Base-by-base conservation (phyloP, 2,797 vertebrate species). In the Pteropus rufus region DNA sequence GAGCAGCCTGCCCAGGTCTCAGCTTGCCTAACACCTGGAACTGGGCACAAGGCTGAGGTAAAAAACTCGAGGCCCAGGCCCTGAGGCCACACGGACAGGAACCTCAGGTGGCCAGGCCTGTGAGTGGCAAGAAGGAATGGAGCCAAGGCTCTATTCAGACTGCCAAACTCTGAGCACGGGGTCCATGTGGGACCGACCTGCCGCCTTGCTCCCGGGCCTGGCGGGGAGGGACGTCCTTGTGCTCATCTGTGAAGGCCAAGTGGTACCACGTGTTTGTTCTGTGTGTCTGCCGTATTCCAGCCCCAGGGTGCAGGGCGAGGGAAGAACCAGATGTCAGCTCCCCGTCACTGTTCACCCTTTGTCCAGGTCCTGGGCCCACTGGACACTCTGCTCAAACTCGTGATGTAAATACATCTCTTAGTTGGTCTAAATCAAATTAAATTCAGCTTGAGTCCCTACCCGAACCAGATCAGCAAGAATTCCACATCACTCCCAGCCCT, bases 161-260 rank as follows among this genome's bases (percentile, higher is more conserved):
- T 87, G 95, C 77, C 83, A 76, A 24, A 58, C 89, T 92, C 93
- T 15, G 91, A 90, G 75, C 62, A 54, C 16, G 0, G 64, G 77
- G 72, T 89, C 97, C 52, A 0, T 54, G 87, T 62, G 88, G 96
- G 64, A 60, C 60, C 76, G 92, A 46, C 95, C 93, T 31, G 26
- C 88, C n/a, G 81, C 62, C 87, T 95, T 89, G 72, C 72, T 84
- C 80, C 44, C 60, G 60, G 81, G 86, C 91, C 95, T 86, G 41
- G 46, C 0, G 3, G 94, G 87, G 46, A 97, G 29, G 79, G 94
- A 94, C 0, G 95, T 87, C 97, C 93, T 97, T 97, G 94, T 91
- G 79, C 54, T 96, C 96, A 87, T 91, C 86, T 94, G 96, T 97
- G 97, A 97, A 97, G 97, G 96, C 96, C 70, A 4, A 83, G 58